A percentile compares a stretch with the other conserved stretches of the same genome.
Evolutionary conservation across 53 echinoderm and acorn worm genomes (phyloP).

Genomic region (Astropecten irregularis): DNA sequence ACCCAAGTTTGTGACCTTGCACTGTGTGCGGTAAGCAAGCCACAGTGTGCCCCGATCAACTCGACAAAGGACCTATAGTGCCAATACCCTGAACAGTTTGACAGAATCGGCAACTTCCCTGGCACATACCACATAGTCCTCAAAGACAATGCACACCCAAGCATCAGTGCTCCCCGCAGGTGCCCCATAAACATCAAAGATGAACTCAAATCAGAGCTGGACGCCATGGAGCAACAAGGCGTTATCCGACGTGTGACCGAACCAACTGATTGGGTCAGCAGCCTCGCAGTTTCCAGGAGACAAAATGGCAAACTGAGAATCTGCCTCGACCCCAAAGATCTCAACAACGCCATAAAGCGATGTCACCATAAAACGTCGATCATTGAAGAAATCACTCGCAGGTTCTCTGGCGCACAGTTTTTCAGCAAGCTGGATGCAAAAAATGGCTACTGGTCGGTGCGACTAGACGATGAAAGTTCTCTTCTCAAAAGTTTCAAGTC

Average conservation of each 20-base stretch:
- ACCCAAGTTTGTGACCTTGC: neutral
- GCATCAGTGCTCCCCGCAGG: too few species aligned
- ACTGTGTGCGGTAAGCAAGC: slow-evolving; percentile 10
- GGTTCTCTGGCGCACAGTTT: slow-evolving; percentile 43
- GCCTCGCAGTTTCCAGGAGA: slow-evolving; percentile 25
- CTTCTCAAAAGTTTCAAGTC: slow-evolving; percentile 18
- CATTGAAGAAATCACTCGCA: slow-evolving; percentile 54
- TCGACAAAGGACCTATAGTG: slow-evolving; percentile 12
- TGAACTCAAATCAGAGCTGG: too few species aligned
- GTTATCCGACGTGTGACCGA: too few species aligned
- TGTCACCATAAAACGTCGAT: slow-evolving; percentile 66
- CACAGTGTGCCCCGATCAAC: too few species aligned
- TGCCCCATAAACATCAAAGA: too few species aligned
- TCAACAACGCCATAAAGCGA: too few species aligned
- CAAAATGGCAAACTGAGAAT: slow-evolving; percentile 47
- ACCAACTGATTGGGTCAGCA: slow-evolving; percentile 68
- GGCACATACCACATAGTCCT: slow-evolving; percentile 56
- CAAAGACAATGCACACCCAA: slow-evolving; percentile 6
- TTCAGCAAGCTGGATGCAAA: too few species aligned
- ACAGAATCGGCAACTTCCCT: too few species aligned
- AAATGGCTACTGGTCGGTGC: slow-evolving; percentile 24
- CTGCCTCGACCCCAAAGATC: slow-evolving; percentile 60
- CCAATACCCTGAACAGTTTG: slow-evolving; percentile 48
- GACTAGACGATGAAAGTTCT: neutral
- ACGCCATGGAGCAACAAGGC: too few species aligned